Evolutionary conservation across 2,797 vertebrate species (phyloP), one percentile per base, ranked within the genome.

Genomic region (Enteromius paludinosus): DNA sequence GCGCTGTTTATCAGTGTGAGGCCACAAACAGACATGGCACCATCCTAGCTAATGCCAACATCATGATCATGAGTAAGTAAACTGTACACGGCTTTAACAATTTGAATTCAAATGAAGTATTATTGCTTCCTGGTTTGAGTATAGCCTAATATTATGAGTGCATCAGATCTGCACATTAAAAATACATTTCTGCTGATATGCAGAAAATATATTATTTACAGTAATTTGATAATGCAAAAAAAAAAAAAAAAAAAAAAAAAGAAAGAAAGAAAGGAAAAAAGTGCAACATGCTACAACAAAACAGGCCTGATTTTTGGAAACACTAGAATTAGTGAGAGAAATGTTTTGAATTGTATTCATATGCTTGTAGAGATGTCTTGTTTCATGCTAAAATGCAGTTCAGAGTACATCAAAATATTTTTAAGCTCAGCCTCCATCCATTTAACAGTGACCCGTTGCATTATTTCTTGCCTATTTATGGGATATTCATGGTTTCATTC

Each of bases 1-100:
- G 96, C 0, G 97, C 96, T 0, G 97, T 98, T 38, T 98, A 95
- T 89, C 98, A 99, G 88, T 99, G 98, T 0, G 96, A 98, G 88
- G 97, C 97, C 71, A 94, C 94, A 68, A 99, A 98, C 89, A 92
- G 88, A 78, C 97, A 98, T 0, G 97, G 98, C 15, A 95, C 92
- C 66, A 93, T 99, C 73, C 93, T 99, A 66, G 92, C 96, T 30
- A 99, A 95, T 0, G 96, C 96, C 84, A 98, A 98, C 25, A 91
- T 99, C 43, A 95, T 99, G 78, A 94, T 99, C 11, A 94, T 98
- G 89, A 96, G 98, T 99, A 88, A 96, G 97, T 92, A 1, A 23
- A 54, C n/a, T 64, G 15, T 10, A 33, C 18, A 41, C 15, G 11
- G 5, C 59, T 72, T 43, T 35, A 23, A 35, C 0, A 0, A 25